A percentile compares a stretch with the other conserved stretches of the same genome.
Conservation (phyloP, 2,888 invertebrate genomes). For the Gryllus longicercus region DNA sequence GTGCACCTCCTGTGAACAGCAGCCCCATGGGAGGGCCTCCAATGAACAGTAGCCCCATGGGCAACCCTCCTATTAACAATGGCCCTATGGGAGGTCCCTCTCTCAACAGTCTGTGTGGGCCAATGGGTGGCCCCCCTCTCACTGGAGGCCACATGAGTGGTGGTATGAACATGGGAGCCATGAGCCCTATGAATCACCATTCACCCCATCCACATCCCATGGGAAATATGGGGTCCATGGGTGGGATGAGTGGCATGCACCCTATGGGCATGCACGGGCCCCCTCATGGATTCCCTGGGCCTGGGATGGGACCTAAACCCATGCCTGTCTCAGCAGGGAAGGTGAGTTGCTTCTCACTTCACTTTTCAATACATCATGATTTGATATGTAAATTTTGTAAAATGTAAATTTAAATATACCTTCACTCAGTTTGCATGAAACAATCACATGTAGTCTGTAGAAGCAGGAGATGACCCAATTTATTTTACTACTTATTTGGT, state of each 20-base stretch:
- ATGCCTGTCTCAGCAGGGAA: slow-evolving; percentile 90
- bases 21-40: slow-evolving; percentile 48
- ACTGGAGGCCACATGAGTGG: slow-evolving; percentile 34
- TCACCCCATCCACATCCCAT: slow-evolving; percentile 34
- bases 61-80: slow-evolving; percentile 57
- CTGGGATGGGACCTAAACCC: slow-evolving; percentile 74
- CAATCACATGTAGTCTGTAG: too few relatives aligned
- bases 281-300: slow-evolving; percentile 52
- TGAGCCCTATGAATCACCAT: slow-evolving; percentile 37
- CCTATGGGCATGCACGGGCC: slow-evolving; percentile 48
- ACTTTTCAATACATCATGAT: neutral
- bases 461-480: too few relatives aligned
- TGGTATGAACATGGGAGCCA: slow-evolving; percentile 39
- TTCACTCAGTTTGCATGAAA: neutral
- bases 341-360: slow-evolving; percentile 50
- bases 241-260: slow-evolving; percentile 41
- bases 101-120: slow-evolving; percentile 28
- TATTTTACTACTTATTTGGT: too few relatives aligned
- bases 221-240: slow-evolving; percentile 39
- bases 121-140: slow-evolving; percentile 34
- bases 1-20: slow-evolving; percentile 40
- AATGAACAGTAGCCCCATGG: slow-evolving; percentile 41
- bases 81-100: slow-evolving; percentile 53
- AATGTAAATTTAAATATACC: neutral
- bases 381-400: neutral